Base-by-base conservation (phyloP, 2,888 invertebrate species). In the Neoscelio sp. region DNA sequence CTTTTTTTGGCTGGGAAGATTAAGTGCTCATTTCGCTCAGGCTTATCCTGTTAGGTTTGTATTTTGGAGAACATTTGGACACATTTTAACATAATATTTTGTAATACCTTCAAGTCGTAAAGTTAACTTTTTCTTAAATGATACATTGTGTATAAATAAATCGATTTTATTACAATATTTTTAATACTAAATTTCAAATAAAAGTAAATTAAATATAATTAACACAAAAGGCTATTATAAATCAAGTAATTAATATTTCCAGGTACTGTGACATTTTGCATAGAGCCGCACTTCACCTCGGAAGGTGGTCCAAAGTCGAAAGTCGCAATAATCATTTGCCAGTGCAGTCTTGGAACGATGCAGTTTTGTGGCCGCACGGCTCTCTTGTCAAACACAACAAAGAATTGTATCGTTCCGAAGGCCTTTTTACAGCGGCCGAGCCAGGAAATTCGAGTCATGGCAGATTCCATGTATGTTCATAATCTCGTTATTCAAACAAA, bases 241-340 rank as follows among this genome's bases (percentile, higher is more conserved):
- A n/a, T n/a, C n/a, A n/a, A n/a, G n/a, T n/a, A n/a, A n/a, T n/a
- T n/a, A n/a, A n/a, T n/a, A n/a, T n/a, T 68, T 80, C 17, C 65
- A 91, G 92, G 80, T 96, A 97, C 88, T 95, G 97, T 87, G 98
- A 99, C 91, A 94, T 96, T 28, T 92, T 98, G 76, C 99, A 99
- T 90, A 93, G 97, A 85, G 95, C 97, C 71, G 95, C 98, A 0
- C 91, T 96, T 48, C 99, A 99, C 91, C 93, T 99, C 48, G 98
- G 98, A 2, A 92, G 93, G 70, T 97, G 97, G 95, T 92, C 93
- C 10, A 90, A 88, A 85, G 90, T 94, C 23, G 93, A 93, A 82
- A 91, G 92, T 23, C 90, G 93, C 17, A 92, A 92, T 65, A 92
- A 91, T 62, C 93, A 93, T 83, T 91, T 93, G 2, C 92, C 93